Conservation (phyloP, 2,113 vertebrate genomes). For the Antechinus stuartii region DNA sequence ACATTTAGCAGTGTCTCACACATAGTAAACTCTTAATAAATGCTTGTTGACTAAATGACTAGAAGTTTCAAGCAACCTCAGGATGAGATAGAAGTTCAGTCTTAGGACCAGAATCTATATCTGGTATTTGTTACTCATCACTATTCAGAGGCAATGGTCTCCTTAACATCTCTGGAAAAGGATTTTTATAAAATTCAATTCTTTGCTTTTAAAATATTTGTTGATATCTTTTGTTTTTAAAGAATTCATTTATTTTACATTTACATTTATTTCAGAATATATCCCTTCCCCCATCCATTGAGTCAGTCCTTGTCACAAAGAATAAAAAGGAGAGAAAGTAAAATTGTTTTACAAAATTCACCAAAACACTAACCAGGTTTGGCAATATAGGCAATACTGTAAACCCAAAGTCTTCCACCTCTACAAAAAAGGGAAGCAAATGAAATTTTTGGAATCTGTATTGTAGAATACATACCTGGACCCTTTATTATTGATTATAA, state of each 20-base stretch:
- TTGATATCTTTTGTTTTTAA: not conserved
- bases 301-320: not conserved
- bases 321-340: not conserved
- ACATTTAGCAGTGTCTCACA: no score
- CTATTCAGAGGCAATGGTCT: not conserved
- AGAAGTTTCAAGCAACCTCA: not conserved
- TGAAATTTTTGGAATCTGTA: not conserved
- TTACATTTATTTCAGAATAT: not conserved
- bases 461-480: not conserved
- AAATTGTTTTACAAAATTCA: not conserved
- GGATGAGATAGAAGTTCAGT: not conserved
- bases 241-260: not conserved
- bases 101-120: not conserved
- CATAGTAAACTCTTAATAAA: not conserved
- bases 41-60: not conserved
- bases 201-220: not conserved
- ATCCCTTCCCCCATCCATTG: not conserved
- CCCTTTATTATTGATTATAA: not conserved
- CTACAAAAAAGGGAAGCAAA: not conserved
- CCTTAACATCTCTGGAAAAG: not conserved
- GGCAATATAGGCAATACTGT: not conserved
- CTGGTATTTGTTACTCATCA: not conserved
- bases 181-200: not conserved
- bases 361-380: not conserved
- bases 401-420: not conserved